Conservation (phyloP, 1,140 invertebrate species). For the Holcopasites calliopsidis region DNA sequence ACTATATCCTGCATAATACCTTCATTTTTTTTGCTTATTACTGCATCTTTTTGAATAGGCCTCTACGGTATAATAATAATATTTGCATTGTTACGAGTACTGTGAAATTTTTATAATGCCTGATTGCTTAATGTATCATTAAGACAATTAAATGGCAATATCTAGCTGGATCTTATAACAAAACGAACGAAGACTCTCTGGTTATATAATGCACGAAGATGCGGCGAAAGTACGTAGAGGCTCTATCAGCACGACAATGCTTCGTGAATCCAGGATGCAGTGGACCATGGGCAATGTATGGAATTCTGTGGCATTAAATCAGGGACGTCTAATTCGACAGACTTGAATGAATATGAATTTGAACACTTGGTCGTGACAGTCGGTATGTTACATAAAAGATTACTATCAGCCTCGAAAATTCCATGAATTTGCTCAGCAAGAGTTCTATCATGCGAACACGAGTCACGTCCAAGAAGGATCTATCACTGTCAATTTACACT, state of each 20-base stretch:
- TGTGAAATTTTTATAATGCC: too few relatives aligned
- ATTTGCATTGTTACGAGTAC: too few relatives aligned
- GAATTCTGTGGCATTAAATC: slow-evolving; percentile 63
- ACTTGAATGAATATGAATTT: slow-evolving; percentile 55
- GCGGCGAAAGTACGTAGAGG: slow-evolving; percentile 68
- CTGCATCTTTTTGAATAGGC: too few relatives aligned
- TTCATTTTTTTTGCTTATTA: too few relatives aligned
- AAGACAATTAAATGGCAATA: slow-evolving; percentile 45
- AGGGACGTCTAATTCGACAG: slow-evolving; percentile 54
- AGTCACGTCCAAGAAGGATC: too few relatives aligned
- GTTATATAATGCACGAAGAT: slow-evolving; percentile 62
- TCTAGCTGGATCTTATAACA: too few relatives aligned
- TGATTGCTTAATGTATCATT: too few relatives aligned
- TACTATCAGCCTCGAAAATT: too few relatives aligned
- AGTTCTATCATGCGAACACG: slow-evolving; percentile 25
- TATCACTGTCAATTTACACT: neutral
- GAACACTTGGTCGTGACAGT: slow-evolving; percentile 59
- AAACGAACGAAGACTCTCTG: too few relatives aligned
- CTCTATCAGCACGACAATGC: slow-evolving; percentile 69
- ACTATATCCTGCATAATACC: too few relatives aligned
- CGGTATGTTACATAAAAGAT: slow-evolving; percentile 57
- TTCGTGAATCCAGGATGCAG: slow-evolving; percentile 62
- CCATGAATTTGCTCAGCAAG: slow-evolving; percentile 48
- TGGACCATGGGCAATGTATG: slow-evolving; percentile 76
- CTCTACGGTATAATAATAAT: too few relatives aligned